These are phyloP conservation scores for Drosophila sucinea DNA, from an alignment of 1,140 invertebrate genomes.

Conservation along the genomic window DNA sequence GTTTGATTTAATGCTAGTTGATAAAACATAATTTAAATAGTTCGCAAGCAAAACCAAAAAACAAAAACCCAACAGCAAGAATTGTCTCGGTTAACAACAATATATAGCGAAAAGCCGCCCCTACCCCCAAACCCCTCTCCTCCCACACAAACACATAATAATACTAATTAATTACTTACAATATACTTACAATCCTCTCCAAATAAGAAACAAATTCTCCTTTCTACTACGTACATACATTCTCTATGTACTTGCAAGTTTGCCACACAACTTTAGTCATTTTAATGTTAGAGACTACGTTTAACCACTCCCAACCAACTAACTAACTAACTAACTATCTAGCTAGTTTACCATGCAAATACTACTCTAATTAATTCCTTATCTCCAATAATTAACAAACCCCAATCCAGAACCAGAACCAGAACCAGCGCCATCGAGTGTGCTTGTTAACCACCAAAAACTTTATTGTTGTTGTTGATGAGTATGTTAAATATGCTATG, in stretches of 20 bases:
- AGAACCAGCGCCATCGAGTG: not conserved
- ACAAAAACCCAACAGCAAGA: constrained; percentile 27
- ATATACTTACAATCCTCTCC: not conserved
- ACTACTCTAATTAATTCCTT: not conserved
- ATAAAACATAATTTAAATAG: constrained; percentile 33
- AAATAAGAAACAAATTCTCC: not conserved
- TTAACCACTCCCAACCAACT: constrained; percentile 15
- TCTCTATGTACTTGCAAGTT: constrained; percentile 42
- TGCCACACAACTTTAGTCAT: constrained; percentile 20
- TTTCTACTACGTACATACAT: constrained; percentile 36
- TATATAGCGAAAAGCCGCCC: no score
- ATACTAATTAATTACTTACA: not conserved
- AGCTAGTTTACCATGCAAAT: constrained; percentile 18
- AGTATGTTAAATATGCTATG: constrained; percentile 1
- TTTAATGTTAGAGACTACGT: constrained; percentile 37
- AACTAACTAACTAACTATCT: constrained; percentile 37
- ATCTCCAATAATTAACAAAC: not conserved
- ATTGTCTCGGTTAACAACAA: not conserved
- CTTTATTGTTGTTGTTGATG: not conserved
- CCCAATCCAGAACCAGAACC: not conserved
- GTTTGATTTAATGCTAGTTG: constrained; percentile 40
- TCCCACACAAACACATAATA: not conserved
- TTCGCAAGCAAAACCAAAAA: constrained; percentile 43
- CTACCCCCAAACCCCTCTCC: no score
- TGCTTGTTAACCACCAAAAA: not conserved